These are phyloP conservation scores for Eristalis intricaria DNA, from an alignment of 2,888 invertebrate species.

Conservation along the genomic window DNA sequence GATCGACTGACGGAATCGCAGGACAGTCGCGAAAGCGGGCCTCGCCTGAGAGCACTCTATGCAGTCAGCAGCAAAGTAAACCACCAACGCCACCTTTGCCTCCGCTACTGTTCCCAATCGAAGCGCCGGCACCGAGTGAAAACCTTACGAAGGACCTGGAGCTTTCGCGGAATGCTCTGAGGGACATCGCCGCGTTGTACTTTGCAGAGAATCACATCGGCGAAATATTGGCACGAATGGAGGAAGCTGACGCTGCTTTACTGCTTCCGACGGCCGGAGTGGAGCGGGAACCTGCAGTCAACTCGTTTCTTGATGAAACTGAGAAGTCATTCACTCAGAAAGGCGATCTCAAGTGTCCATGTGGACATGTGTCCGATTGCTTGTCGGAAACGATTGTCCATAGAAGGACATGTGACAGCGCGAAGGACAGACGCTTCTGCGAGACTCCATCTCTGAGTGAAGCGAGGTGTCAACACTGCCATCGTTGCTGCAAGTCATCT, in stretches of 20 bases:
- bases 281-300: background rate
- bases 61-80: background rate
- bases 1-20: conserved; percentile 67
- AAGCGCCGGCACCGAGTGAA: background rate
- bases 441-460: conserved; percentile 71
- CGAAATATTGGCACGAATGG: conserved; percentile 10
- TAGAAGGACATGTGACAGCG: conserved; percentile 83
- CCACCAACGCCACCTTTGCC: background rate
- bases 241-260: conserved; percentile 23
- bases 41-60: background rate
- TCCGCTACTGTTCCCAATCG: background rate
- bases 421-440: background rate
- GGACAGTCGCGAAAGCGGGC: conserved; percentile 17
- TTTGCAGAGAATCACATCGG: conserved; percentile 20
- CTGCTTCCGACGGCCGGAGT: background rate
- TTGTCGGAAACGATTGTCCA: conserved; percentile 89
- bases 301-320: conserved; percentile 86
- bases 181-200: conserved; percentile 31
- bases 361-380: conserved; percentile 88
- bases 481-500: conserved; percentile 92
- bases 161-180: conserved; percentile 21
- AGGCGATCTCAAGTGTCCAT: conserved; percentile 81
- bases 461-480: conserved; percentile 90
- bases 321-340: conserved; percentile 85
- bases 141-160: conserved; percentile 23